Percentiles rank a stretch among this genome's conserved stretches.
These are phyloP conservation scores for Heliconius hermathena DNA, from an alignment of 1,140 invertebrate species.

Conservation along the genomic window DNA sequence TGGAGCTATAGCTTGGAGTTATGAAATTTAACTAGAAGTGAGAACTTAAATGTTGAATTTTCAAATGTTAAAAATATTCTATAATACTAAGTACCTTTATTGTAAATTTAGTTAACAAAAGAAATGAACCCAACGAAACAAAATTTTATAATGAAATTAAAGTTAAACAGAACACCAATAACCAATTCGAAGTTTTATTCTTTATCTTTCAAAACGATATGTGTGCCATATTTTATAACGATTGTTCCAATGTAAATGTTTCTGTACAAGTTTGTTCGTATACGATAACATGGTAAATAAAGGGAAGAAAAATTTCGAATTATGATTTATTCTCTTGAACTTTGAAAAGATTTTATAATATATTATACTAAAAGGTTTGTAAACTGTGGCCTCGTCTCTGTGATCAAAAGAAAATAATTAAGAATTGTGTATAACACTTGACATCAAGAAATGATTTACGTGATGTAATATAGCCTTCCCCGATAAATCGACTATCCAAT, in stretches of 20 bases:
- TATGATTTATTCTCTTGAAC: background rate
- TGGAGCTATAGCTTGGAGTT: no score
- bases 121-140: no score
- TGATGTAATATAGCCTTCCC: no score
- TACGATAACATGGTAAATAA: constrained; percentile 6
- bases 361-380: background rate
- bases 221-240: constrained; percentile 3
- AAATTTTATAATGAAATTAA: background rate
- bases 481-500: no score
- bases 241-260: constrained; percentile 4
- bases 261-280: constrained; percentile 1
- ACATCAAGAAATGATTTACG: no score
- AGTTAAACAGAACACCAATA: background rate
- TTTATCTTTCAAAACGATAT: constrained; percentile 15
- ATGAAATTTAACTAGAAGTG: no score
- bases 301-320: background rate
- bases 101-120: no score
- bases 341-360: background rate
- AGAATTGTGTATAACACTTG: no score
- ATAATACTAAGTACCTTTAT: no score
- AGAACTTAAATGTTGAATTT: no score
- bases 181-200: background rate
- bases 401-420: no score
- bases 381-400: background rate
- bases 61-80: no score